Evolutionary conservation across 2,888 invertebrate species (phyloP).

Genomic region (Lottia gigantea): DNA sequence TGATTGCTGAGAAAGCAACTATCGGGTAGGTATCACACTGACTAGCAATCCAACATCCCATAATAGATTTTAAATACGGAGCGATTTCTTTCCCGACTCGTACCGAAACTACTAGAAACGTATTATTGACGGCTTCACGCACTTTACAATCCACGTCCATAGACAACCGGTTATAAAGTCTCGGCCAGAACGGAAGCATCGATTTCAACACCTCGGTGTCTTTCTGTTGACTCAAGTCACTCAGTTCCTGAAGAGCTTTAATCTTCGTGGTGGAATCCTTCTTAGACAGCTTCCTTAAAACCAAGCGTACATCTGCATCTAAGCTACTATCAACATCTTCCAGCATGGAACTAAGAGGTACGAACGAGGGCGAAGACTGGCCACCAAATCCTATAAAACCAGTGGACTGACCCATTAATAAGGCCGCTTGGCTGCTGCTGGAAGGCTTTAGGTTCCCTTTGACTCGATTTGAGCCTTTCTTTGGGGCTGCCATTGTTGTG

Average conservation of each 20-base stretch:
- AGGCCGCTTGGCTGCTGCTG: slow-evolving; percentile 88
- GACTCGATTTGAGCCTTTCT: not conserved
- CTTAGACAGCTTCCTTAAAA: slow-evolving; percentile 87
- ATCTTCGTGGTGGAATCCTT: slow-evolving; percentile 90
- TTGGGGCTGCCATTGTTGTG: slow-evolving; percentile 12
- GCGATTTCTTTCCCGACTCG: slow-evolving; percentile 82
- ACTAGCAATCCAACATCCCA: slow-evolving; percentile 86
- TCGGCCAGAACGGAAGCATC: slow-evolving; percentile 85
- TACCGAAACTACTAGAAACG: slow-evolving; percentile 75
- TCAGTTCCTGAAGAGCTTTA: slow-evolving; percentile 88
- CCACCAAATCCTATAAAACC: slow-evolving; percentile 77
- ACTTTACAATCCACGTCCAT: slow-evolving; percentile 86
- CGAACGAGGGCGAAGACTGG: slow-evolving; percentile 74
- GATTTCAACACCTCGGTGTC: slow-evolving; percentile 77
- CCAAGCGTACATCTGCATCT: slow-evolving; percentile 80
- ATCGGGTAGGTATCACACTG: slow-evolving; percentile 88
- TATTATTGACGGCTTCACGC: slow-evolving; percentile 80
- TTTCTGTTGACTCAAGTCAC: slow-evolving; percentile 76
- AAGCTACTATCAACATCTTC: slow-evolving; percentile 75
- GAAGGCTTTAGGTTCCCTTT: slow-evolving; percentile 78
- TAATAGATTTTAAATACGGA: slow-evolving; percentile 80
- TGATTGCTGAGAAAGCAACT: slow-evolving; percentile 79
- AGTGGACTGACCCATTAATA: slow-evolving; percentile 71
- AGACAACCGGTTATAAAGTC: slow-evolving; percentile 80
- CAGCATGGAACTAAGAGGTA: slow-evolving; percentile 70